Base-by-base conservation (phyloP, 2,888 invertebrate species). In the Noctua fimbriata region DNA sequence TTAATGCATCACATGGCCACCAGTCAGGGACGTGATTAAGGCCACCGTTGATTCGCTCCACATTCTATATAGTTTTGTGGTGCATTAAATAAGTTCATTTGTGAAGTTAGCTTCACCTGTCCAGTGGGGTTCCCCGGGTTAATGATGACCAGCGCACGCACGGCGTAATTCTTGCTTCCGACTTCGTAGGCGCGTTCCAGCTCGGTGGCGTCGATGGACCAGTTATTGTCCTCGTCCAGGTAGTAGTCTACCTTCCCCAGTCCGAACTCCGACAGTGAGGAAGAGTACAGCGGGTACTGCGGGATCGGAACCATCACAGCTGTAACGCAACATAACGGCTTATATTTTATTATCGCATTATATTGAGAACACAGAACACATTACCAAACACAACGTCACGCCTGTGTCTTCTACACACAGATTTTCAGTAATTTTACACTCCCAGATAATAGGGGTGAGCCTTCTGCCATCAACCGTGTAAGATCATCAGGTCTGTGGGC, bases 81-180 rank as follows among this genome's bases (percentile, higher is more conserved):
- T 28, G 16, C n/a, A 70, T 52, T 49, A 52, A 32, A 70, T 10
- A 16, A 55, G 16, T 28, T 28, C 6, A 6, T 18, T 16, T 16
- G 28, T 18, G 24, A 76, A 24, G 16, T 28, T n/a, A 49, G 18
- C 52, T 4, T 44, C 47, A 95, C 96, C 96, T 98, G 98, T 21
- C 99, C 99, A 12, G 99, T 99, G n/a, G 99, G 99, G 96, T 99
- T 99, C 75, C 99, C 99, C 0, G 99, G 99, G 97, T 99, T 99
- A 92, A 99, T 99, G 80, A 99, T 98, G 66, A 99, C 99, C 74
- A 99, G 95, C 0, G 98, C 99, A 66, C 99, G 97, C 1, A 99
- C 99, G 83, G 97, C 97, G 93, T 98, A 98, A 0, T 88, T 90
- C 82, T 97, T 95, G 85, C 96, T 97, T 0, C 98, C 97, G 88